A percentile compares a stretch with the other conserved stretches of the same genome.
Conservation (phyloP, 2,113 vertebrate species). For the Serinus canaria region DNA sequence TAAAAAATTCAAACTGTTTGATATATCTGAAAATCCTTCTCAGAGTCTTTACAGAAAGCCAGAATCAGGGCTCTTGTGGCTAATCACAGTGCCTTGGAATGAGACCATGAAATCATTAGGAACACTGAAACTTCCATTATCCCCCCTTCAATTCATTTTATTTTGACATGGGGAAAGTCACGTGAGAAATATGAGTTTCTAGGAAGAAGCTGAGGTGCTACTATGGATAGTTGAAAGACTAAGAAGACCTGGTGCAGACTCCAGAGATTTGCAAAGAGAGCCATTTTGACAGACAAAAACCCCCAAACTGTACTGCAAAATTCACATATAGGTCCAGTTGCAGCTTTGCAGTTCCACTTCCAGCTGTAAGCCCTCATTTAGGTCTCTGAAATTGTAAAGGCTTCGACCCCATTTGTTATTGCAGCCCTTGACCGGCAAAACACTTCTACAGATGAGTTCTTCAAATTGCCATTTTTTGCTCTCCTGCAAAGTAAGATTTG, state of each 20-base stretch:
- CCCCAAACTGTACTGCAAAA: background rate
- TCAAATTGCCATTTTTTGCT: background rate
- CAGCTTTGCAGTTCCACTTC: background rate
- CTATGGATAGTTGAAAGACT: background rate
- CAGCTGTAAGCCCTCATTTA: slow-evolving; percentile 5
- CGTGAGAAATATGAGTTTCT: background rate
- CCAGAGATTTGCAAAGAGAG: background rate
- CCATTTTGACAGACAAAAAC: background rate
- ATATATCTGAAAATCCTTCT: slow-evolving; percentile 2
- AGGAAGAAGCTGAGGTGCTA: background rate
- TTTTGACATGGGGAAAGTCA: background rate
- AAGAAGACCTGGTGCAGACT: background rate
- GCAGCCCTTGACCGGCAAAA: background rate
- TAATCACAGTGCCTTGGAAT: background rate
- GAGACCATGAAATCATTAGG: background rate
- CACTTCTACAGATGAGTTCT: slow-evolving; percentile 13
- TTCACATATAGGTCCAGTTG: background rate
- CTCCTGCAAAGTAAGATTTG: background rate
- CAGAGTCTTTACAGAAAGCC: background rate
- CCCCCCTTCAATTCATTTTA: background rate
- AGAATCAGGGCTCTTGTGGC: background rate
- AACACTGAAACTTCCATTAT: background rate
- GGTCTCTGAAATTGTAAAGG: background rate
- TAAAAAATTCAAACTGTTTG: background rate
- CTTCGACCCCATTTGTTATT: background rate